Conservation (phyloP, 2,113 vertebrate species). For the Corvus moneduloides region DNA sequence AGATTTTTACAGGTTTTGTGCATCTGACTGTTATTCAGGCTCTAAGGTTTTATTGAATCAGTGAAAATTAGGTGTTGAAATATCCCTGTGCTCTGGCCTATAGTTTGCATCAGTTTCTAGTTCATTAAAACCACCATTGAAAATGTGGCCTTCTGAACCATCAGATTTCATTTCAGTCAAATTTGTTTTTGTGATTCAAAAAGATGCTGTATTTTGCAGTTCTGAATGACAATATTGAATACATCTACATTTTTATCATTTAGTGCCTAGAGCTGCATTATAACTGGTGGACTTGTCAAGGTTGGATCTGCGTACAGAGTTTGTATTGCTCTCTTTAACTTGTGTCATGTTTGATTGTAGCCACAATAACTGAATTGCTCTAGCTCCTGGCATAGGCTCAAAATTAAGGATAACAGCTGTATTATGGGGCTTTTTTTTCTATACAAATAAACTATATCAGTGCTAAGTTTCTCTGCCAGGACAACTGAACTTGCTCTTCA, state of each 20-base stretch:
- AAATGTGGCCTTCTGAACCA: background rate
- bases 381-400: background rate
- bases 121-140: background rate
- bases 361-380: background rate
- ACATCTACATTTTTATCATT: background rate
- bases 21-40: background rate
- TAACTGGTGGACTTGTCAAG: background rate
- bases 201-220: conserved; percentile 1
- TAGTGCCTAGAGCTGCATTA: background rate
- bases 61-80: background rate
- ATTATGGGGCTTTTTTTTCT: background rate
- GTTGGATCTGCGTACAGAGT: background rate
- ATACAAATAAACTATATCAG: background rate
- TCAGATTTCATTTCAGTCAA: conserved; percentile 3
- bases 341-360: background rate
- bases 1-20: background rate
- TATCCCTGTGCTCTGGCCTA: background rate
- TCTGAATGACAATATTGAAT: background rate
- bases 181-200: background rate
- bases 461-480: background rate
- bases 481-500: background rate
- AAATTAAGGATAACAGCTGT: background rate
- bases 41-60: background rate
- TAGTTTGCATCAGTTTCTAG: background rate
- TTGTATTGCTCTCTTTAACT: background rate